A percentile compares a stretch with the other conserved stretches of the same genome.
Evolutionary conservation across 1,140 invertebrate species (phyloP).

Genomic region (Drusus annulatus): DNA sequence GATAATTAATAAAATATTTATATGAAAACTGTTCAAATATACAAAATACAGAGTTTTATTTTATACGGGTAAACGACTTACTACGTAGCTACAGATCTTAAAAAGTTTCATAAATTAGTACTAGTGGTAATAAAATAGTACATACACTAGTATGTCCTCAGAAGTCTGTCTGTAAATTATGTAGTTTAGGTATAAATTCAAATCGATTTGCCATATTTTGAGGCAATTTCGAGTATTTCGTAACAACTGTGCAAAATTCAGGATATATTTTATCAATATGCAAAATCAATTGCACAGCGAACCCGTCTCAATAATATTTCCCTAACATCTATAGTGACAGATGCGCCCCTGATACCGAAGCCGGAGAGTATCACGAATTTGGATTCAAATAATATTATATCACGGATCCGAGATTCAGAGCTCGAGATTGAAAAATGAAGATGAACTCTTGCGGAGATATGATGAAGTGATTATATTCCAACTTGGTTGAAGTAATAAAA

Average conservation of each 20-base stretch:
- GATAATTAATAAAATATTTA: no score
- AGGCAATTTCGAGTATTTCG: neutral
- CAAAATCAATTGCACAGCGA: slow-evolving; percentile 35
- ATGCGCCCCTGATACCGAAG: slow-evolving; percentile 16
- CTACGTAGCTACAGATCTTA: no score
- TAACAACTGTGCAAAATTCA: slow-evolving; percentile 10
- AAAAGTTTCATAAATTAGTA: no score
- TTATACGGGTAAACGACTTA: no score
- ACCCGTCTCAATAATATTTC: slow-evolving; percentile 42
- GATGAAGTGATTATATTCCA: slow-evolving; percentile 40
- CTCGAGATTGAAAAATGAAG: slow-evolving; percentile 35
- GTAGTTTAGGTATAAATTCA: no score
- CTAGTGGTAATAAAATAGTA: no score
- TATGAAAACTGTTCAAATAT: no score
- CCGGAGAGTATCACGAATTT: neutral
- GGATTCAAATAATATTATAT: neutral
- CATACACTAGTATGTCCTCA: no score
- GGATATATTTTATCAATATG: slow-evolving; percentile 36
- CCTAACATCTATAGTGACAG: slow-evolving; percentile 32
- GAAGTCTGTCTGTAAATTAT: no score
- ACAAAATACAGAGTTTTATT: no score
- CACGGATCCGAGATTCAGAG: neutral
- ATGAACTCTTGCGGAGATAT: slow-evolving; percentile 28
- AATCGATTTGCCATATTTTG: no score
- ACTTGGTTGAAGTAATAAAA: slow-evolving; percentile 36